Evolutionary conservation across 2,888 invertebrate species (phyloP).

Genomic region (Phyllotreta striolata): DNA sequence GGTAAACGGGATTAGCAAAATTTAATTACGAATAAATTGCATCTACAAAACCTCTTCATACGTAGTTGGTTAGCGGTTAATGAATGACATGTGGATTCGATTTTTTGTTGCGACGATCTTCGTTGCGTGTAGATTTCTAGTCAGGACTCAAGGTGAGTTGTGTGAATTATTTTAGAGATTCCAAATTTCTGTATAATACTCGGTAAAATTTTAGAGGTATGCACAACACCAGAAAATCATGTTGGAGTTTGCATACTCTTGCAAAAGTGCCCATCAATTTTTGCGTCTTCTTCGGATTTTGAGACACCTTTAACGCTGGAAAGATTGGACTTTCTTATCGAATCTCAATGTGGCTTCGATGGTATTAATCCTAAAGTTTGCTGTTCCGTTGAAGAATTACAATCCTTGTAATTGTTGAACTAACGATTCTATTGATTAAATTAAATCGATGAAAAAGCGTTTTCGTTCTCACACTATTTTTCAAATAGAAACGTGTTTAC

Average conservation of each 20-base stretch:
- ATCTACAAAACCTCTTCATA: neutral
- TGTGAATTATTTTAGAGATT: neutral
- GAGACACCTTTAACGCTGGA: slow-evolving; percentile 46
- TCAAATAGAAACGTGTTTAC: neutral
- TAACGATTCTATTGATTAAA: too few relatives aligned
- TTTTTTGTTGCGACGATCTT: slow-evolving; percentile 20
- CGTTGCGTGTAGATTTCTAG: slow-evolving; percentile 2
- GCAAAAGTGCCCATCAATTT: slow-evolving; percentile 60
- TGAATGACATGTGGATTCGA: slow-evolving; percentile 22
- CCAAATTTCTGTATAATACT: neutral
- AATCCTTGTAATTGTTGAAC: neutral
- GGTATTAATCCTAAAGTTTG: slow-evolving; percentile 64
- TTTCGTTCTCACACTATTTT: neutral
- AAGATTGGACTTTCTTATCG: slow-evolving; percentile 59
- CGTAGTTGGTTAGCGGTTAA: slow-evolving; percentile 6
- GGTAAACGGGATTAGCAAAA: slow-evolving; percentile 22
- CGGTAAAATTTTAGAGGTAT: slow-evolving; percentile 47
- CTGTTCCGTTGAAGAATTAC: slow-evolving; percentile 55
- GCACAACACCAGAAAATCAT: slow-evolving; percentile 60
- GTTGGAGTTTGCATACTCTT: slow-evolving; percentile 62
- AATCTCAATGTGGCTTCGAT: slow-evolving; percentile 65
- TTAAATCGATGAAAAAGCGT: neutral
- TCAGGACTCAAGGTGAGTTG: slow-evolving; percentile 8
- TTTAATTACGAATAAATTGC: slow-evolving; percentile 6
- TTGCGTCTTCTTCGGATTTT: slow-evolving; percentile 52